Conservation (phyloP, 2,888 invertebrate genomes). For the Nysson spinosus region DNA sequence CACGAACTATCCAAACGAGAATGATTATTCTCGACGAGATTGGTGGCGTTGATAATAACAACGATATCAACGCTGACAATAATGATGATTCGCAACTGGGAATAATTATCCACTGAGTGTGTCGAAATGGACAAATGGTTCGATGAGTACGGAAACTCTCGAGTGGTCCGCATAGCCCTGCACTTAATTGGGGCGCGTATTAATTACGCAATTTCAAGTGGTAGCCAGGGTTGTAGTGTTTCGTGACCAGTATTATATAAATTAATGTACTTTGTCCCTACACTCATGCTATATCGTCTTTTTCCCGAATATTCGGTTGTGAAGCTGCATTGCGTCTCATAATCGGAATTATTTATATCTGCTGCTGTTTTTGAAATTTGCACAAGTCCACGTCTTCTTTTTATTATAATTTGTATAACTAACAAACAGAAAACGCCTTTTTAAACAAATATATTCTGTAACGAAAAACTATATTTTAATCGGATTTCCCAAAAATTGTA, state of each 20-base stretch:
- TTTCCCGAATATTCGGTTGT: too few species aligned
- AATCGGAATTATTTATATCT: too few species aligned
- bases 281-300: too few species aligned
- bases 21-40: constrained; percentile 19
- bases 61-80: constrained; percentile 11
- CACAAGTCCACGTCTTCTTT: too few species aligned
- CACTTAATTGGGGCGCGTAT: constrained; percentile 44
- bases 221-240: constrained; percentile 26
- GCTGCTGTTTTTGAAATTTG: too few species aligned
- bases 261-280: too few species aligned
- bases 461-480: too few species aligned
- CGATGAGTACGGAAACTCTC: constrained; percentile 28
- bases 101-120: constrained; percentile 41
- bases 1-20: background rate
- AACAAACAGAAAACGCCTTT: too few species aligned
- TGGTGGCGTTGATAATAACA: constrained; percentile 3
- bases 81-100: constrained; percentile 34
- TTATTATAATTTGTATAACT: too few species aligned
- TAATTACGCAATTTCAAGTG: constrained; percentile 37
- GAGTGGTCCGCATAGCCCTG: constrained; percentile 11
- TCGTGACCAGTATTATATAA: background rate
- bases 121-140: constrained; percentile 42
- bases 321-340: too few species aligned
- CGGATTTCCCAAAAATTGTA: too few species aligned
- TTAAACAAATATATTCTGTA: too few species aligned